Evolutionary conservation across 2,888 invertebrate genomes (phyloP).

Genomic region (Autographa pulchrina): DNA sequence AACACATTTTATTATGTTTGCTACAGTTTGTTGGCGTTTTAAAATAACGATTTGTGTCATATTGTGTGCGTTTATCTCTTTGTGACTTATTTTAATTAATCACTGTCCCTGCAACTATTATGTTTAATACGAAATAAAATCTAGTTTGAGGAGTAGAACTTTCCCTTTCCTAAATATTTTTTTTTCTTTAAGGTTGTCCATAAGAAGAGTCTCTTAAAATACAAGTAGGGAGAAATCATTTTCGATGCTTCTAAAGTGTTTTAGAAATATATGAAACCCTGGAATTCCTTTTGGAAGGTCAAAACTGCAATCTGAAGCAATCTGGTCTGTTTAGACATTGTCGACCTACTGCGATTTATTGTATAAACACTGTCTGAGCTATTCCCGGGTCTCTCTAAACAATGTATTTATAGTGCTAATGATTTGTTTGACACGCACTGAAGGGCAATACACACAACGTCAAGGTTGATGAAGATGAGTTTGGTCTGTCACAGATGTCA

Average conservation of each 20-base stretch:
- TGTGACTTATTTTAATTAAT: not conserved
- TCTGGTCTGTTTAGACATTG: not conserved
- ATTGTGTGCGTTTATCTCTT: not conserved
- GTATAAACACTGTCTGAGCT: not conserved
- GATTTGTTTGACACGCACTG: not conserved
- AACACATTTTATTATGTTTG: conserved; percentile 39
- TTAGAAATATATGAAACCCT: not conserved
- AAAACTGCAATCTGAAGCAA: not conserved
- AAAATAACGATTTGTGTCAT: conserved; percentile 27
- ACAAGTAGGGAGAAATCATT: no score
- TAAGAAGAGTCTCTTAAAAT: no score
- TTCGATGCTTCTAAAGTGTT: no score
- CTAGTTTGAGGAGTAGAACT: no score
- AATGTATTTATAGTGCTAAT: not conserved
- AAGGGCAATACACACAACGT: not conserved
- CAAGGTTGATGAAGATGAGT: not conserved
- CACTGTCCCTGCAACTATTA: not conserved
- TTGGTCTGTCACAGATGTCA: not conserved
- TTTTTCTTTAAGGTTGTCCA: no score
- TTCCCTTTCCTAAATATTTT: no score
- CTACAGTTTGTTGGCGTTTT: conserved; percentile 36
- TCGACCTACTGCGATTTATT: not conserved
- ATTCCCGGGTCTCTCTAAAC: not conserved
- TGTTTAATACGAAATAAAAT: not conserved
- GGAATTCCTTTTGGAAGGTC: not conserved